A percentile compares a stretch with the other conserved stretches of the same genome.
Evolutionary conservation across 2,888 invertebrate species (phyloP).

Genomic region (Steinernema scapterisci): DNA sequence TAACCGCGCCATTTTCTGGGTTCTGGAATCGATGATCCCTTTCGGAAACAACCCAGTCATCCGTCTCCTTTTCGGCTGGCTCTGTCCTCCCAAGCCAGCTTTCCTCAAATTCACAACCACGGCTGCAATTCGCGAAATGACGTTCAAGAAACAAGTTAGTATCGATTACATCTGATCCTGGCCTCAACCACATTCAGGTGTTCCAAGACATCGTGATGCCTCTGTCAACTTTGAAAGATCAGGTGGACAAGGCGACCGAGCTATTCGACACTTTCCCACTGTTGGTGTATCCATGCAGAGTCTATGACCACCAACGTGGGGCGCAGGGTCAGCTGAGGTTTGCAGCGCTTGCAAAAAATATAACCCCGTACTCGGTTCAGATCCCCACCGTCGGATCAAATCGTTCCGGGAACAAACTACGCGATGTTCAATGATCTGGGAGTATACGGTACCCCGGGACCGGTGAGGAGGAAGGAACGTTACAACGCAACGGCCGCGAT

Average conservation of each 20-base stretch:
- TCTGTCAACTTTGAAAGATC: slow-evolving; percentile 75
- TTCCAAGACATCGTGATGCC: slow-evolving; percentile 78
- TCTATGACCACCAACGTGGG: slow-evolving; percentile 74
- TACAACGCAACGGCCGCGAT: slow-evolving; percentile 76
- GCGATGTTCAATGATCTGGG: slow-evolving; percentile 77
- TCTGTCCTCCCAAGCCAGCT: slow-evolving; percentile 77
- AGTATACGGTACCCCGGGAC: slow-evolving; percentile 77
- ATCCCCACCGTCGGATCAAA: slow-evolving; percentile 72
- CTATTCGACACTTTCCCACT: slow-evolving; percentile 76
- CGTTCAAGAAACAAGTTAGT: slow-evolving; percentile 74
- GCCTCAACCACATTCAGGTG: slow-evolving; percentile 67
- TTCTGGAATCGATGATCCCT: slow-evolving; percentile 77
- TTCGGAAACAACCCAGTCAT: slow-evolving; percentile 76
- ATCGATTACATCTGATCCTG: no score
- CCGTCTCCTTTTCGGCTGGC: slow-evolving; percentile 75
- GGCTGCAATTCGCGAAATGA: slow-evolving; percentile 75
- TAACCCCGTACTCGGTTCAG: slow-evolving; percentile 55
- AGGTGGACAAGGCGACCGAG: slow-evolving; percentile 73
- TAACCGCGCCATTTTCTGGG: slow-evolving; percentile 77
- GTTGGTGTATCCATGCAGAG: slow-evolving; percentile 76
- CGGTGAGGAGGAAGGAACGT: slow-evolving; percentile 72
- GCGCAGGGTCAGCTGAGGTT: slow-evolving; percentile 59
- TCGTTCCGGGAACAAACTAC: slow-evolving; percentile 75
- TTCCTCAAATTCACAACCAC: slow-evolving; percentile 79
- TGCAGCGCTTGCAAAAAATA: not conserved